Conservation (phyloP, 2,113 vertebrate species). For the Chloropsis hardwickii region DNA sequence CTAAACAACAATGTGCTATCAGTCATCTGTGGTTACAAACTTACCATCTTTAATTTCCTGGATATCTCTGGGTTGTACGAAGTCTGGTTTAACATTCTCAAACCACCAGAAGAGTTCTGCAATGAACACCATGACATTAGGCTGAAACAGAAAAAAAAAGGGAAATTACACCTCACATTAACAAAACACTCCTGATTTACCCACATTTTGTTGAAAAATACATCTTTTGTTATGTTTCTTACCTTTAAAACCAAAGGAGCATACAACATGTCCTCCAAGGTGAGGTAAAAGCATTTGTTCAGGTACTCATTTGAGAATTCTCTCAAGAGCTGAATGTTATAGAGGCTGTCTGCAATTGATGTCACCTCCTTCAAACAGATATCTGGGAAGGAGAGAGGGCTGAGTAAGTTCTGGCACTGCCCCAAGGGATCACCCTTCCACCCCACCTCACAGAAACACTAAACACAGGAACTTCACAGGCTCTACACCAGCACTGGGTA, state of each 20-base stretch:
- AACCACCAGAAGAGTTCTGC: slow-evolving; percentile 99
- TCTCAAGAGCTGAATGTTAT: slow-evolving; percentile 88
- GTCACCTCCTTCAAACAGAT: slow-evolving; percentile 92
- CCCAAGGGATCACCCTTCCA: not conserved
- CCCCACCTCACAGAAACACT: not conserved
- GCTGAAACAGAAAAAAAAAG: slow-evolving; percentile 62
- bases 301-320: slow-evolving; percentile 90
- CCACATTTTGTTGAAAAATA: not conserved
- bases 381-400: slow-evolving; percentile 70
- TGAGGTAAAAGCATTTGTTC: slow-evolving; percentile 89
- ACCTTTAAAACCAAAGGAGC: slow-evolving; percentile 91
- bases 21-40: not conserved
- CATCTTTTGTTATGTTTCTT: not conserved
- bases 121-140: slow-evolving; percentile 91
- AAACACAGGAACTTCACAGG: not conserved
- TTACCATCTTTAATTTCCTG: slow-evolving; percentile 90
- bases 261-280: slow-evolving; percentile 90
- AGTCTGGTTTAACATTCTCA: slow-evolving; percentile 90
- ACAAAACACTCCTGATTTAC: not conserved
- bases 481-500: not conserved
- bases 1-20: not conserved
- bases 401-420: not conserved
- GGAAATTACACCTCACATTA: too few relatives aligned
- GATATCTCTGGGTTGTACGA: slow-evolving; percentile 88
- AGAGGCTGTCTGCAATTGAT: slow-evolving; percentile 88